A percentile compares a stretch with the other conserved stretches of the same genome.
Evolutionary conservation across 2,888 invertebrate species (phyloP).

Genomic region (Scelioninae gen. 1): DNA sequence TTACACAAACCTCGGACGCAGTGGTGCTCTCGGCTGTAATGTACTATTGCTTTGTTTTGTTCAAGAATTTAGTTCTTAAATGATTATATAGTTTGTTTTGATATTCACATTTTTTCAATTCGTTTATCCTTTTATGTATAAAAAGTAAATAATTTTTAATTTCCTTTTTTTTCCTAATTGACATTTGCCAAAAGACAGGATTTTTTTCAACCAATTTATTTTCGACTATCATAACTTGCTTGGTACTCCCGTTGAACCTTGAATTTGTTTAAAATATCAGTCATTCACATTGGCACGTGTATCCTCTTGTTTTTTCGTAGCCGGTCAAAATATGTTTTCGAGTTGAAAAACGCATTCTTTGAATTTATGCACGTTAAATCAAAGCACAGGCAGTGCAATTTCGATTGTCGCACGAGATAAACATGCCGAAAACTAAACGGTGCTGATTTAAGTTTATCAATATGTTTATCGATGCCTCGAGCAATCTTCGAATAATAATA

Average conservation of each 20-base stretch:
- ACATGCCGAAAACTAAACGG: conserved; percentile 7
- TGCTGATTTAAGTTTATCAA: conserved; percentile 6
- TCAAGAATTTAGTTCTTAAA: neutral
- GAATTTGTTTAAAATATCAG: conserved; percentile 38
- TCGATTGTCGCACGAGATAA: conserved; percentile 16
- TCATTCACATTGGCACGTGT: conserved; percentile 33
- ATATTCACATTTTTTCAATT: too few species aligned
- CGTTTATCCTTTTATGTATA: too few species aligned
- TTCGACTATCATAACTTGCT: conserved; percentile 1
- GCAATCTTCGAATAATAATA: conserved; percentile 4
- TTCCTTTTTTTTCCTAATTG: too few species aligned
- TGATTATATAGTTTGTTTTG: too few species aligned
- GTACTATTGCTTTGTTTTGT: too few species aligned
- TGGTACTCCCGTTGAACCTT: conserved; percentile 10
- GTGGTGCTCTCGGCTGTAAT: too few species aligned
- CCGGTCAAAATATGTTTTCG: conserved; percentile 44
- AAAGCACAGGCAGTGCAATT: conserved; percentile 6
- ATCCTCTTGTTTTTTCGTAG: conserved; percentile 22
- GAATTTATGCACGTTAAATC: conserved; percentile 22
- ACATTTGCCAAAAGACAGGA: too few species aligned
- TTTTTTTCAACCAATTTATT: neutral
- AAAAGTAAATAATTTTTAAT: too few species aligned
- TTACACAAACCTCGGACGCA: too few species aligned
- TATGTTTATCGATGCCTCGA: conserved; percentile 6
- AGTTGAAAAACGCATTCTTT: conserved; percentile 16